These are phyloP conservation scores for Melanerpes aurifrons DNA, from an alignment of 2,113 vertebrate genomes.

Conservation along the genomic window DNA sequence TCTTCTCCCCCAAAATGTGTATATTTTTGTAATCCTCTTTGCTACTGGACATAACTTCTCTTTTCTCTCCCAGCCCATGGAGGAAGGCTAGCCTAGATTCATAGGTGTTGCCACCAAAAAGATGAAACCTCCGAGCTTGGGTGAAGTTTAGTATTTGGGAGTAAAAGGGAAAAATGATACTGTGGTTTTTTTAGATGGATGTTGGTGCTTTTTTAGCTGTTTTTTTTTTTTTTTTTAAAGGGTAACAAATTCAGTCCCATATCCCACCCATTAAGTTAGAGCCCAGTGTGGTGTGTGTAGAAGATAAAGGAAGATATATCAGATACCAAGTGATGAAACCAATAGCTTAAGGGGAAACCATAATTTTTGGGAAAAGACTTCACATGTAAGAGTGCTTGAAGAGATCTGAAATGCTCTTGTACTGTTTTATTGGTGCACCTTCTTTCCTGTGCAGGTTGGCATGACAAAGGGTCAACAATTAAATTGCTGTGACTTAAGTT, in stretches of 20 bases:
- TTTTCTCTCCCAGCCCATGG: constrained; percentile 29
- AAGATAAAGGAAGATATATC: constrained; percentile 25
- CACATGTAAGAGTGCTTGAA: constrained; percentile 24
- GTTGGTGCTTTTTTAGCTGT: constrained; percentile 61
- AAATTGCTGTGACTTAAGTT: neutral
- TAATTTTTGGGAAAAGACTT: constrained; percentile 9
- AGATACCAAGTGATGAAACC: constrained; percentile 14
- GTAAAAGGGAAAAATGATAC: constrained; percentile 66
- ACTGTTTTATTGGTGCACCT: neutral
- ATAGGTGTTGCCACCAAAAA: constrained; percentile 39
- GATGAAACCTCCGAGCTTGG: constrained; percentile 33
- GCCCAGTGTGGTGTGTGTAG: constrained; percentile 45
- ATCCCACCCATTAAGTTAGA: constrained; percentile 54
- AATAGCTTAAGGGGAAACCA: constrained; percentile 34
- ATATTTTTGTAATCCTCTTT: constrained; percentile 72
- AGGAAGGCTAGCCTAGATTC: constrained; percentile 50
- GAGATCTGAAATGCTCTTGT: constrained; percentile 28
- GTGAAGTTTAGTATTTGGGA: constrained; percentile 53
- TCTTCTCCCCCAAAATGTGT: constrained; percentile 45
- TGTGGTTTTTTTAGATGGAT: constrained; percentile 56
- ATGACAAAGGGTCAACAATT: neutral
- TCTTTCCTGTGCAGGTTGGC: neutral
- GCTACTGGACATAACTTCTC: constrained; percentile 47
- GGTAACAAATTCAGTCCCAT: constrained; percentile 45
- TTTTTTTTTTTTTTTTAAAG: neutral